A percentile compares a stretch with the other conserved stretches of the same genome.
These are phyloP conservation scores for Heliconius eleuchia DNA, from an alignment of 1,140 invertebrate genomes.

Conservation along the genomic window DNA sequence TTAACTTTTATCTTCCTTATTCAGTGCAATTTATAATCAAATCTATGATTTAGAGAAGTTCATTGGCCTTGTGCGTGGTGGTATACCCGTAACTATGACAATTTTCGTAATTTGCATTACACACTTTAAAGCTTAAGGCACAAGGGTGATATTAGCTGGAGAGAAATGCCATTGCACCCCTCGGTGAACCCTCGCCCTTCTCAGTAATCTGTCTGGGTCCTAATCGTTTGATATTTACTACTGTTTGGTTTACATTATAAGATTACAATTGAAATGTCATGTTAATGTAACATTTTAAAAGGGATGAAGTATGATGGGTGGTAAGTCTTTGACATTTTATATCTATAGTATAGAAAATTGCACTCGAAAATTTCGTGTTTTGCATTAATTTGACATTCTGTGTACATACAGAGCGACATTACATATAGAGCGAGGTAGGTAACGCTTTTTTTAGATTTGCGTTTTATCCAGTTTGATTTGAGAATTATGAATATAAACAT, in stretches of 20 bases:
- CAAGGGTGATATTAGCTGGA: conserved; percentile 35
- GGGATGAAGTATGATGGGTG: not conserved
- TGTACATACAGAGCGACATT: not conserved
- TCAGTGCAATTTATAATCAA: conserved; percentile 21
- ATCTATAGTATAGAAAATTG: not conserved
- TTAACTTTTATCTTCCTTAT: not conserved
- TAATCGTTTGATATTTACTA: conserved; percentile 66
- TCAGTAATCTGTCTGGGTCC: conserved; percentile 65
- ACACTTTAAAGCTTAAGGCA: not conserved
- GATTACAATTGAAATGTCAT: conserved; percentile 49
- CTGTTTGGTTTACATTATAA: conserved; percentile 51
- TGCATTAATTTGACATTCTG: not conserved
- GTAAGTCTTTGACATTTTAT: not conserved
- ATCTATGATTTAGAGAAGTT: conserved; percentile 40
- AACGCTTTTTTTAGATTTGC: not conserved
- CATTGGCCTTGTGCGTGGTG: conserved; percentile 51
- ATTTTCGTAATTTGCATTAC: not conserved
- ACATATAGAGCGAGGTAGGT: not conserved
- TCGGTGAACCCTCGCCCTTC: conserved; percentile 53
- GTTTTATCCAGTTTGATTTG: no score
- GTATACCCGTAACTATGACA: conserved; percentile 42
- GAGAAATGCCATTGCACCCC: conserved; percentile 36
- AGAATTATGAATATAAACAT: no score
- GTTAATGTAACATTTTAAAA: conserved; percentile 22
- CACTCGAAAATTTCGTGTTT: not conserved